Base-by-base conservation (phyloP, 1,140 invertebrate genomes). In the Patella vulgata region DNA sequence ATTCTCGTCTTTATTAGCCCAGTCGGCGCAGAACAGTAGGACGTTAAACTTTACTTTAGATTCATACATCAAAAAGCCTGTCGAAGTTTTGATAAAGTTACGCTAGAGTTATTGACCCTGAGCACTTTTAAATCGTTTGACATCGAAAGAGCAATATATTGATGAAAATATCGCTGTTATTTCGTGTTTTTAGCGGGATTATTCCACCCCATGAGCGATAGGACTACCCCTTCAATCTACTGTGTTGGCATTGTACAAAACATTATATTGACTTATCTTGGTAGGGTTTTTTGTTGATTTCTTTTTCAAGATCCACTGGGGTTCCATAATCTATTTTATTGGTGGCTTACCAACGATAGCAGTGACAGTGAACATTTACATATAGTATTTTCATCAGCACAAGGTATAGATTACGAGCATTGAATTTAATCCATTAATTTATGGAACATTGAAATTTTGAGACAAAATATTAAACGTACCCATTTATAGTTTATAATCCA, bases 311-410 rank as follows among this genome's bases (percentile, higher is more conserved):
- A 76, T 65, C 14, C 42, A 2, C 46, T 71, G 30, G 73, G 73
- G 51, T 48, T 80, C 12, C 74, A 80, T 60, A 76, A 72, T 30
- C 74, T 79, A 62, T 80, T 82, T 63, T 73, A 72, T 48, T 59
- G 47, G 25, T 83, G 81, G 81, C 54, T 83, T 55, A 59, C 74
- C 23, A 74, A 81, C 57, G 59, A 52, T n/a, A 62, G 69, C 27
- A 76, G 74, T 21, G 81, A 83, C 57, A 75, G 60, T 42, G 81
- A 83, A 71, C 72, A 82, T 46, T 40, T 83, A 25, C 74, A 79
- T 50, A 57, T 83, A 14, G 19, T 71, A 0, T 58, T 82, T 14
- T 75, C 79, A 36, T 46, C 73, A 27, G 31, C 51, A 1, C 52
- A 64, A 62, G 67, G 70, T 73, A 44, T 52, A n/a, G 33, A 47